These are phyloP conservation scores for Philopotamus ludificatus DNA, from an alignment of 1,140 invertebrate species.

Conservation along the genomic window DNA sequence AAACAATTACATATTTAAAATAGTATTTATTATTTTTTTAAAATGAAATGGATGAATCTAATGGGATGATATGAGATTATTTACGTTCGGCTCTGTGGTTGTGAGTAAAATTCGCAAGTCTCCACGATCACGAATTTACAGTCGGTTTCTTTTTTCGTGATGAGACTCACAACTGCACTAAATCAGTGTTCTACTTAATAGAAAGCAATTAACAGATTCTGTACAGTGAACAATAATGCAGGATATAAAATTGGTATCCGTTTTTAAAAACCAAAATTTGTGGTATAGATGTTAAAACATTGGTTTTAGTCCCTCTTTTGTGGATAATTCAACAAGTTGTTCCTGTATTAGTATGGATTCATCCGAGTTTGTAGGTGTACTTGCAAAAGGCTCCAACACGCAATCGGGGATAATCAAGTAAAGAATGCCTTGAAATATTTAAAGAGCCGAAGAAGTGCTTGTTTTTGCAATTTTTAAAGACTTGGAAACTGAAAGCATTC, in stretches of 20 bases:
- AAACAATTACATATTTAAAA: too few relatives aligned
- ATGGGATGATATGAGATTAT: too few relatives aligned
- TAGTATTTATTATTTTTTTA: too few relatives aligned
- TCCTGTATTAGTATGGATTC: too few relatives aligned
- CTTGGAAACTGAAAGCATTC: conserved; percentile 26
- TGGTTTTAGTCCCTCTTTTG: too few relatives aligned
- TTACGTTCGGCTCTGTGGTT: conserved; percentile 24
- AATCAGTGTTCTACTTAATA: conserved; percentile 37
- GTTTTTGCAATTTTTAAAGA: conserved; percentile 28
- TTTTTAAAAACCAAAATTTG: conserved; percentile 35
- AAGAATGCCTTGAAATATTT: conserved; percentile 40
- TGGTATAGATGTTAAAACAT: conserved; percentile 35
- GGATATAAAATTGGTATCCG: too few relatives aligned
- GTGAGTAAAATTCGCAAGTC: conserved; percentile 29
- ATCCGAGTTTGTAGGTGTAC: too few relatives aligned
- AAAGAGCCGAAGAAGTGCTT: too few relatives aligned
- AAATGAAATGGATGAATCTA: too few relatives aligned
- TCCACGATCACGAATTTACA: conserved; percentile 35
- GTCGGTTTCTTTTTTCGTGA: too few relatives aligned
- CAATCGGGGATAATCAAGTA: too few relatives aligned
- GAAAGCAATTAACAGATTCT: conserved; percentile 36
- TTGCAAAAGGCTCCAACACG: conserved; percentile 33
- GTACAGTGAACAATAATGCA: conserved; percentile 34
- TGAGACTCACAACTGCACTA: conserved; percentile 35
- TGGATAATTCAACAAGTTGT: too few relatives aligned